Percentiles rank a stretch among this genome's conserved stretches.
These are phyloP conservation scores for Zosterops pallidus DNA, from an alignment of 2,113 vertebrate genomes.

Conservation along the genomic window DNA sequence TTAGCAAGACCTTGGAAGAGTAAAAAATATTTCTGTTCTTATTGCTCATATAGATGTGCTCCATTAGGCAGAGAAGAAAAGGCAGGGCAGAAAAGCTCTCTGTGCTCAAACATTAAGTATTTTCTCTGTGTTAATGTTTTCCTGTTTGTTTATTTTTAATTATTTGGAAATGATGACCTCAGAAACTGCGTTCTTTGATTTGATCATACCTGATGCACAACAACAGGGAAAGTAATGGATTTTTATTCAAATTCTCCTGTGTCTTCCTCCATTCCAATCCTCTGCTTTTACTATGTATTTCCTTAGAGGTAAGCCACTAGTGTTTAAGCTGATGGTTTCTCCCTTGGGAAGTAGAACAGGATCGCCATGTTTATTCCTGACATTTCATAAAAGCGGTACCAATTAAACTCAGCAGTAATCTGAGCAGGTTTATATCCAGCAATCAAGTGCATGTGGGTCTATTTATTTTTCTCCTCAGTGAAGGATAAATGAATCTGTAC, in stretches of 20 bases:
- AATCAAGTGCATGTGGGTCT: not conserved
- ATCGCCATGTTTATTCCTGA: not conserved
- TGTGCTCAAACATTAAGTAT: not conserved
- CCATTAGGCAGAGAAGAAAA: not conserved
- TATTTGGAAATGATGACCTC: not conserved
- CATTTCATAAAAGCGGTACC: not conserved
- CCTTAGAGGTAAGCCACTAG: not conserved
- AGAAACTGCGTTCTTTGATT: not conserved
- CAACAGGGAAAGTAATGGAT: not conserved
- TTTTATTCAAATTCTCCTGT: not conserved
- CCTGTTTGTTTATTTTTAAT: not conserved
- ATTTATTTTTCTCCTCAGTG: not conserved
- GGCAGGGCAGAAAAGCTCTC: not conserved
- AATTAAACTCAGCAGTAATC: not conserved
- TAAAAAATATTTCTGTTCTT: not conserved
- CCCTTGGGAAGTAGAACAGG: not conserved
- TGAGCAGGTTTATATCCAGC: not conserved
- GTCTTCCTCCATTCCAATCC: not conserved
- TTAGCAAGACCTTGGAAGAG: conserved; percentile 11
- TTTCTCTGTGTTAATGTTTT: not conserved
- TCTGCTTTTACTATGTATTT: not conserved
- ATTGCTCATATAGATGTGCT: not conserved
- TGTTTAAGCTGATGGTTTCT: not conserved
- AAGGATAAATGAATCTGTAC: not conserved
- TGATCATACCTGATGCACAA: not conserved